Conservation (phyloP, 2,113 vertebrate genomes). For the Mastomys coucha region DNA sequence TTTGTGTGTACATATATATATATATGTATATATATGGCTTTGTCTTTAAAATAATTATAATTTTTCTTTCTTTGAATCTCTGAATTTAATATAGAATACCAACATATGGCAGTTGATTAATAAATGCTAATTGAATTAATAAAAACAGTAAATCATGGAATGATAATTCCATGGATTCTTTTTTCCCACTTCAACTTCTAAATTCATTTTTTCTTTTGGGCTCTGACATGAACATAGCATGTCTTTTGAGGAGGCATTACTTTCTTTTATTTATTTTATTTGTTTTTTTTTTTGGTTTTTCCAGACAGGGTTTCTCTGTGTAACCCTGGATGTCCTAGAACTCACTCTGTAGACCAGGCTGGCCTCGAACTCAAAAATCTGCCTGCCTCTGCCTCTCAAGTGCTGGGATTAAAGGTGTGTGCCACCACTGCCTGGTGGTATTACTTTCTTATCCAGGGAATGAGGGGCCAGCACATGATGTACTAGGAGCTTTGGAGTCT, state of each 20-base stretch:
- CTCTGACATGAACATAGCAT: background rate
- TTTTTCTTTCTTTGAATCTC: background rate
- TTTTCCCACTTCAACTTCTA: background rate
- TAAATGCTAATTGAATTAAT: slow-evolving; percentile 40
- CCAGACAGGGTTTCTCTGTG: too few relatives aligned
- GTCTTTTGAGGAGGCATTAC: background rate
- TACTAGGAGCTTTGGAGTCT: background rate
- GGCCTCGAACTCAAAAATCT: too few relatives aligned
- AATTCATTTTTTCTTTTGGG: slow-evolving; percentile 41
- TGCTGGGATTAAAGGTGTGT: too few relatives aligned
- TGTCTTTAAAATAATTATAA: slow-evolving; percentile 14
- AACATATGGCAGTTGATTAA: background rate
- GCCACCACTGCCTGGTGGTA: too few relatives aligned
- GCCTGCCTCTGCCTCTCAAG: too few relatives aligned
- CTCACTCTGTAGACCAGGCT: too few relatives aligned
- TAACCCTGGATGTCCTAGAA: too few relatives aligned
- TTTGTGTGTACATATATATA: background rate
- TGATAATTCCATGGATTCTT: background rate
- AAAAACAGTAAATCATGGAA: background rate
- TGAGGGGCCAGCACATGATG: background rate
- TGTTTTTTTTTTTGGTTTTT: too few relatives aligned
- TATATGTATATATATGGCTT: too few relatives aligned
- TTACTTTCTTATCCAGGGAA: slow-evolving; percentile 2
- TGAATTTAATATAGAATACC: slow-evolving; percentile 3
- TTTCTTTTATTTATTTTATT: background rate